These are phyloP conservation scores for Polydrusus tereticollis DNA, from an alignment of 2,888 invertebrate species.

Conservation along the genomic window DNA sequence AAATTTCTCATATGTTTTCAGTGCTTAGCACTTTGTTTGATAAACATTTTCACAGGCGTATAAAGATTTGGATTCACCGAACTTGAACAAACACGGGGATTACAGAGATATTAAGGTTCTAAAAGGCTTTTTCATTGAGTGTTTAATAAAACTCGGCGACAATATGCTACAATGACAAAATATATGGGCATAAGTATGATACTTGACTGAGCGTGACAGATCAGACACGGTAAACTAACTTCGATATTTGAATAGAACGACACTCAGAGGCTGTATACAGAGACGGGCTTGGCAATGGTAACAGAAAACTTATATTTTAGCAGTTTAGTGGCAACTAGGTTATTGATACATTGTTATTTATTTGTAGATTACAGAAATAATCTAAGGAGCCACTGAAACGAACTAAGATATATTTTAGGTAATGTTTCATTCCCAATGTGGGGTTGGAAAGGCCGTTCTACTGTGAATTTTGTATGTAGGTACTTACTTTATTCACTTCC, in stretches of 20 bases:
- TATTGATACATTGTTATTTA: too few relatives aligned
- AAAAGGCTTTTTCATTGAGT: conserved; percentile 38
- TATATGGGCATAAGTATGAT: conserved; percentile 44
- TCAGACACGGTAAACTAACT: conserved; percentile 45
- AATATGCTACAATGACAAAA: conserved; percentile 53
- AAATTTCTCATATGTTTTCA: conserved; percentile 37
- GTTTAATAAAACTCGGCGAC: conserved; percentile 41
- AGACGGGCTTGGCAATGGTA: background rate
- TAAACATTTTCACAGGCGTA: conserved; percentile 46
- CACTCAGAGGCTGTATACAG: conserved; percentile 7
- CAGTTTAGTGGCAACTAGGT: too few relatives aligned
- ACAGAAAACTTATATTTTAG: background rate
- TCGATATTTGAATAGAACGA: conserved; percentile 19
- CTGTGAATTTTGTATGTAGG: too few relatives aligned
- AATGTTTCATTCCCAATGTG: too few relatives aligned
- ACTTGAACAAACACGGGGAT: conserved; percentile 43
- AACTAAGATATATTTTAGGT: too few relatives aligned
- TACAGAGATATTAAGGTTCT: conserved; percentile 33
- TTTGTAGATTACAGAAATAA: too few relatives aligned
- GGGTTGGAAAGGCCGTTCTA: too few relatives aligned
- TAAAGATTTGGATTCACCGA: conserved; percentile 36
- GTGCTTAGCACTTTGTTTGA: conserved; percentile 30
- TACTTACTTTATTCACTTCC: too few relatives aligned
- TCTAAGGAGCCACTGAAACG: too few relatives aligned
- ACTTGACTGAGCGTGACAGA: conserved; percentile 55